Percentiles rank a stretch among this genome's conserved stretches.
Evolutionary conservation across 2,113 vertebrate species (phyloP).

Genomic region (Brachypodius melanocephalos): DNA sequence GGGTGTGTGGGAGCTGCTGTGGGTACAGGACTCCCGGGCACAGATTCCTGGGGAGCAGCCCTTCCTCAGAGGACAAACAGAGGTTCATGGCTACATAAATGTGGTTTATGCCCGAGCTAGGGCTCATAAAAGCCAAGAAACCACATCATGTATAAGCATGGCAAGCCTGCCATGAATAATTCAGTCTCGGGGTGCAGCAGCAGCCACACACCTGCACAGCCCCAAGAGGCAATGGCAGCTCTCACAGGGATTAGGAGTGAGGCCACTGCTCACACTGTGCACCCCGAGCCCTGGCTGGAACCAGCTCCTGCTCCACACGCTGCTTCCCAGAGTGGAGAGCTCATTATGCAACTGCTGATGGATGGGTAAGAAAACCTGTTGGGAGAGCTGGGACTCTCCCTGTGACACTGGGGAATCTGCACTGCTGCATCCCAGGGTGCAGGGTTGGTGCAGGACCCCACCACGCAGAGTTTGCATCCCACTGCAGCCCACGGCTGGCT

Average conservation of each 20-base stretch:
- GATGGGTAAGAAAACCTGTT: neutral
- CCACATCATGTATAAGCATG: neutral
- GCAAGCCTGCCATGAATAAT: neutral
- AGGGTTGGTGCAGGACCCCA: neutral
- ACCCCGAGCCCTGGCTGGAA: neutral
- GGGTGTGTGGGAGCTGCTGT: fast-evolving
- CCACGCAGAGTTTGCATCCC: fast-evolving
- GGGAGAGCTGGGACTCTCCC: neutral
- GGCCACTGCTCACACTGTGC: fast-evolving
- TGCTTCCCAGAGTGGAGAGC: neutral
- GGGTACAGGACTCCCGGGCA: fast-evolving
- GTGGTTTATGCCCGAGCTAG: neutral
- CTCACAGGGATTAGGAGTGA: fast-evolving
- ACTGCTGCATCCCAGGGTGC: fast-evolving
- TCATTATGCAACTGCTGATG: neutral
- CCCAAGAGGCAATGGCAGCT: fast-evolving
- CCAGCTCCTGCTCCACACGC: neutral
- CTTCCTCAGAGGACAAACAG: neutral
- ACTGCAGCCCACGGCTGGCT: neutral
- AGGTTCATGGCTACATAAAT: neutral
- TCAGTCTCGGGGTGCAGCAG: neutral
- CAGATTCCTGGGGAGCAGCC: neutral
- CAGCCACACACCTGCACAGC: neutral
- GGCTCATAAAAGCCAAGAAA: neutral
- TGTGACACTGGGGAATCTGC: fast-evolving